phyloP scores from a whole-genome alignment of 2,888 invertebrate species.

The Epicampocera succincta region DNA sequence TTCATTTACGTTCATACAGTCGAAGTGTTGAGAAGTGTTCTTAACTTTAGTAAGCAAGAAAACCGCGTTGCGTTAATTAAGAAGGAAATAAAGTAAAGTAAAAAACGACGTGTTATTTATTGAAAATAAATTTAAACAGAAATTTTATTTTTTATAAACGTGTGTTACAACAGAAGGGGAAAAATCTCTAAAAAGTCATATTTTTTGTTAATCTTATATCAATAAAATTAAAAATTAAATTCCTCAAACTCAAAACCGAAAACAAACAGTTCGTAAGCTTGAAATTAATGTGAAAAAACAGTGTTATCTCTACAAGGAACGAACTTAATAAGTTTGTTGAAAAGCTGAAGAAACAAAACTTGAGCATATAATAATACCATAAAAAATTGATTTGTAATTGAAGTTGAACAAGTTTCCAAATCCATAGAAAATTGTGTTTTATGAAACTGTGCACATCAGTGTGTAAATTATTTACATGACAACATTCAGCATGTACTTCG shows the following conservation, averaged over 20 bases:
- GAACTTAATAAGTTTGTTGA: constrained; percentile 27
- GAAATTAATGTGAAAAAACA: constrained; percentile 25
- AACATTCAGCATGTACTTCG: constrained; percentile 66
- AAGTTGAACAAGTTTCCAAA: constrained; percentile 71
- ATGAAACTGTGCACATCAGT: constrained; percentile 29
- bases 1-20: constrained; percentile 78
- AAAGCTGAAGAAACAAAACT: neutral
- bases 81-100: constrained; percentile 27
- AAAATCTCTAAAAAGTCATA: constrained; percentile 11
- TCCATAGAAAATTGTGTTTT: constrained; percentile 54
- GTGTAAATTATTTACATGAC: constrained; percentile 42
- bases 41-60: constrained; percentile 53
- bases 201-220: constrained; percentile 56
- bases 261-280: constrained; percentile 58
- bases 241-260: constrained; percentile 16
- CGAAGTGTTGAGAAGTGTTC: constrained; percentile 78
- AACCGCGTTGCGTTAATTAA: constrained; percentile 48
- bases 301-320: constrained; percentile 42
- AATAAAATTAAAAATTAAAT: constrained; percentile 49
- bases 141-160: constrained; percentile 29
- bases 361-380: constrained; percentile 3
- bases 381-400: constrained; percentile 66
- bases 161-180: neutral
- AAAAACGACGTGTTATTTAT: constrained; percentile 47
- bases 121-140: constrained; percentile 13